Conservation (phyloP, 1,140 invertebrate species). For the Drosophila setifemur region DNA sequence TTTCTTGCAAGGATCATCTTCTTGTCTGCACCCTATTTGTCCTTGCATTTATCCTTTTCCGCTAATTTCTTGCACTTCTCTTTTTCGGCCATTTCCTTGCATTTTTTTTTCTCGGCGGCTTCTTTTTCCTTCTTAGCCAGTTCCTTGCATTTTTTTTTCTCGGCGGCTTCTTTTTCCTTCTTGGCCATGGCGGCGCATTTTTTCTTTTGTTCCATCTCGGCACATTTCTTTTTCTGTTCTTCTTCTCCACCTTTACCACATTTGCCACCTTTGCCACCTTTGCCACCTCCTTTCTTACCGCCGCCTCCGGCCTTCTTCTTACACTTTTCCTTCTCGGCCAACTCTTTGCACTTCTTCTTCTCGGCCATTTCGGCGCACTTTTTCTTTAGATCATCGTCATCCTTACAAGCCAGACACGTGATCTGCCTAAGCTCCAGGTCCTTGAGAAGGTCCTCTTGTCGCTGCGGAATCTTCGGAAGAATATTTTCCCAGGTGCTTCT, state of each 20-base stretch:
- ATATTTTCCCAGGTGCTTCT: not conserved
- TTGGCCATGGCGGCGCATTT: not conserved
- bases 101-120: not conserved
- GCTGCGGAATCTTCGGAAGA: not conserved
- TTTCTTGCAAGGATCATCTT: not conserved
- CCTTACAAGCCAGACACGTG: not conserved
- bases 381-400: not conserved
- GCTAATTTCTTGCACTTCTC: not conserved
- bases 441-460: not conserved
- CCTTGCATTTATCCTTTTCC: not conserved
- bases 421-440: not conserved
- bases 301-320: not conserved
- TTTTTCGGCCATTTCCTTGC: not conserved
- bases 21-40: not conserved
- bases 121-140: not conserved
- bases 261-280: no score
- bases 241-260: not conserved
- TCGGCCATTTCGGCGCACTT: slow-evolving; percentile 1
- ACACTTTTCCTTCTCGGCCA: not conserved
- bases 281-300: slow-evolving; percentile 1
- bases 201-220: not conserved
- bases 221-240: not conserved
- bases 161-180: not conserved
- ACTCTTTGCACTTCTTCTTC: not conserved
- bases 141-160: not conserved